Evolutionary conservation across 2,797 vertebrate genomes (phyloP), one percentile per base, ranked within the genome.

Genomic region (Enteromius treurensis): DNA sequence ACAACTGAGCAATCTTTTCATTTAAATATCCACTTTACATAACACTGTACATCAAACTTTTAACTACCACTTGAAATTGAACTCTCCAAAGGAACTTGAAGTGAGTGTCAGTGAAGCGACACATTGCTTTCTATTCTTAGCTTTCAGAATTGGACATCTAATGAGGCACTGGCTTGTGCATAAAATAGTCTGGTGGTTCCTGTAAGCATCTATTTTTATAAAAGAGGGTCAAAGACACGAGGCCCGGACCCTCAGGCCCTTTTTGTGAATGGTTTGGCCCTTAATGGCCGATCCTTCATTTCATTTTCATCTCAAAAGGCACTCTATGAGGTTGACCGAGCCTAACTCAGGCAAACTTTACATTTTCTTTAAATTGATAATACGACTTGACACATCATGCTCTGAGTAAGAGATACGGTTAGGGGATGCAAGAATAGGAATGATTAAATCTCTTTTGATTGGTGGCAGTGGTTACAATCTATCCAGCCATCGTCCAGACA

Each of bases 171-270:
- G 40, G 47, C 55, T 62, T 81, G 60, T 15, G 34, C 64, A 47
- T 80, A 62, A 75, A 74, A 88, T 73, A 83, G 84, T 83, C 88
- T 86, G 84, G 29, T 82, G 19, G 86, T 88, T 92, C 83, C 77
- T 89, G 90, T 86, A 90, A 90, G 83, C n/a, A 80, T 90, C 90
- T 92, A 90, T 92, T 93, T 92, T 91, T 88, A 86, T 89, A 90
- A 93, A 92, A 85, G 90, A 85, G 91, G 58, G 84, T 87, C 87
- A 87, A 88, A 85, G 87, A 89, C 69, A 86, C 79, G 84, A 86
- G 84, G 90, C 86, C 45, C 75, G 77, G 49, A 79, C 89, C 93
- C 91, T 88, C 32, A 0, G 90, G 86, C 73, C 14, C 51, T 89
- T 78, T 65, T 82, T 73, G 67, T 92, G 86, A 87, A 84, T 84